Base-by-base conservation (phyloP, 1,140 invertebrate genomes). In the Euura lappo region DNA sequence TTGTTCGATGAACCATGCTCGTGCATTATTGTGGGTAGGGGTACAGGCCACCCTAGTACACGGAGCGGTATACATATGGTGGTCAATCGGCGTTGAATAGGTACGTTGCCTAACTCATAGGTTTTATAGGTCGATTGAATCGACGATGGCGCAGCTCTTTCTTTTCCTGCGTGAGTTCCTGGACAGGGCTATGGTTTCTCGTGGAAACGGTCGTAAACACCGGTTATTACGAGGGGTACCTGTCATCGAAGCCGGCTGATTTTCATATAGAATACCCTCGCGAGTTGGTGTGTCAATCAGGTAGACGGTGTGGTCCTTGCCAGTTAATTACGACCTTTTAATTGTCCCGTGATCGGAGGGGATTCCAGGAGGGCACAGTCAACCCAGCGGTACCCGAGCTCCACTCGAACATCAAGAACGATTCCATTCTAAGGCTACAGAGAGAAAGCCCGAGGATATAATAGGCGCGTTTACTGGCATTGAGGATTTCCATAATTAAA, bases 401-500 rank as follows among this genome's bases (percentile, higher is more conserved):
- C 8, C 8, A 60, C 51, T 3, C 10, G 51, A 1, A 11, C 13
- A 60, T 60, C 13, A 60, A n/a, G 10, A 60, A 60, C 51, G 51
- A 60, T 60, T 60, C 51, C 51, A 60, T 60, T 5, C 28, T 28
- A 28, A 28, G 28, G 28, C 28, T 28, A 28, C 28, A 28, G 28
- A 28, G 28, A 28, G 28, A 28, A 28, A 28, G 28, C 28, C 28
- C 28, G 28, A 28, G 28, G 28, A 28, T 28, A 28, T 28, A 28
- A 28, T 28, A 28, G 28, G 28, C 28, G 28, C 28, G 28, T 28
- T 28, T 64, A 64, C 8, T 13, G 2, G 60, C 7, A 68, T 42
- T 28, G 66, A 44, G 28, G 66, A 68, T 68, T 68, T 68, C 66
- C 66, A 68, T 68, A 68, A 68, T 68, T 68, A 68, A 68, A 68